Base-by-base conservation (phyloP, 2,797 vertebrate species). In the Rhinichthys osculus region DNA sequence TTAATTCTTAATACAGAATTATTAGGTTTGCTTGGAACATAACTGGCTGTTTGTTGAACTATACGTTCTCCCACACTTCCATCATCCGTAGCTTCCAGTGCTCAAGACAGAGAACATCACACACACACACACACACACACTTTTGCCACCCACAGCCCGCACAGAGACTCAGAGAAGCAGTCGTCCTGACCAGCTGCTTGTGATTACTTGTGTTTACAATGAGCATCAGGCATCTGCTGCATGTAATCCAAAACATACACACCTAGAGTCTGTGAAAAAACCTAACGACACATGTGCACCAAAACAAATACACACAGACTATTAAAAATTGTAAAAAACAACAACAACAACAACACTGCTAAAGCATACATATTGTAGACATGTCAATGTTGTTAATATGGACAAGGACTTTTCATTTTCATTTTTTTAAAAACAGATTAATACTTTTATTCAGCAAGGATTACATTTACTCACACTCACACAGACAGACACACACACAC, bases 161-260 rank as follows among this genome's bases (percentile, higher is more conserved):
- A 84, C 62, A 77, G 38, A 78, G 59, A 62, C 6, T 72, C 40
- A 73, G 52, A 77, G 47, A 86, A 64, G 42, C 69, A 72, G 62
- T 38, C 30, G 7, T 81, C 19, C 19, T 72, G 44, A 81, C 66
- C 88, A 87, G 84, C 88, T 87, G 88, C 86, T 85, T 76, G 42
- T 89, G 88, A 85, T 89, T 89, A 87, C 86, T 84, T 85, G 76
- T 87, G 76, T 85, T 89, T 86, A 87, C 88, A 87, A 73, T 87
- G 81, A 84, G 72, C 78, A 87, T 84, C 54, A 21, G 72, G 81
- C 86, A 85, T 89, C 86, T 85, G 88, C 85, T 33, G 67, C 40
- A n/a, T 78, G 83, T 78, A 82, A 80, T 82, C 76, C 64, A 73
- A 79, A 72, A 72, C 85, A 85, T 57, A 86, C 81, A 87, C 81